Evolutionary conservation across 2,113 vertebrate species (phyloP).

Genomic region (Echinops telfairi): DNA sequence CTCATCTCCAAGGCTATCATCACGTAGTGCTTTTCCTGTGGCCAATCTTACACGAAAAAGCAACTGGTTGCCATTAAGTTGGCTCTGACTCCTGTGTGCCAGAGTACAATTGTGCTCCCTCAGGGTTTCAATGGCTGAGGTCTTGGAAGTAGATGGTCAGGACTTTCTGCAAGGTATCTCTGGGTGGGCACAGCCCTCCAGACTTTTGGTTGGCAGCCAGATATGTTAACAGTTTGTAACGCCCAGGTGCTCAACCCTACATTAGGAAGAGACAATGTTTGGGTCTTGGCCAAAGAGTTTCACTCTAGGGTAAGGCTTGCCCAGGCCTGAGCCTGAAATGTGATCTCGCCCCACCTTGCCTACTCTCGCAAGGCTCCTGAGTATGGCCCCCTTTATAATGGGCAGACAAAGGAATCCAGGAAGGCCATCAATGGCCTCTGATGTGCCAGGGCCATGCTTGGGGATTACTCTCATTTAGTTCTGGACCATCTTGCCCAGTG

Average conservation of each 20-base stretch:
- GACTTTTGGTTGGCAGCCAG: neutral
- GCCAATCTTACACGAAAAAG: neutral
- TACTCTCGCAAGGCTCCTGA: neutral
- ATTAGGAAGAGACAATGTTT: neutral
- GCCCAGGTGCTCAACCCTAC: neutral
- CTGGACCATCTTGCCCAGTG: neutral
- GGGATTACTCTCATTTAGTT: neutral
- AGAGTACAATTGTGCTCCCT: neutral
- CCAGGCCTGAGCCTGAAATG: neutral
- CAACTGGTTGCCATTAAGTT: neutral
- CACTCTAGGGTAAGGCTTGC: neutral
- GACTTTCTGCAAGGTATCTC: neutral
- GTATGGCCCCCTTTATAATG: no score
- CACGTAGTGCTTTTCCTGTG: neutral
- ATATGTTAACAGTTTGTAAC: neutral
- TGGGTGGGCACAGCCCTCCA: neutral
- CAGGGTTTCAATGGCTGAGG: neutral
- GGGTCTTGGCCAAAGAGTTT: neutral
- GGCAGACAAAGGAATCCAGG: neutral
- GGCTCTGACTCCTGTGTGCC: neutral
- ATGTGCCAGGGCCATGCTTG: neutral
- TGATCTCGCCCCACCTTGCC: neutral
- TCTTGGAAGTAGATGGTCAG: neutral
- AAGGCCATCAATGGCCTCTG: neutral
- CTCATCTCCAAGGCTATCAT: neutral